A percentile compares a stretch with the other conserved stretches of the same genome.
Conservation (phyloP, 2,797 vertebrate species). For the Coregonus suidteri region DNA sequence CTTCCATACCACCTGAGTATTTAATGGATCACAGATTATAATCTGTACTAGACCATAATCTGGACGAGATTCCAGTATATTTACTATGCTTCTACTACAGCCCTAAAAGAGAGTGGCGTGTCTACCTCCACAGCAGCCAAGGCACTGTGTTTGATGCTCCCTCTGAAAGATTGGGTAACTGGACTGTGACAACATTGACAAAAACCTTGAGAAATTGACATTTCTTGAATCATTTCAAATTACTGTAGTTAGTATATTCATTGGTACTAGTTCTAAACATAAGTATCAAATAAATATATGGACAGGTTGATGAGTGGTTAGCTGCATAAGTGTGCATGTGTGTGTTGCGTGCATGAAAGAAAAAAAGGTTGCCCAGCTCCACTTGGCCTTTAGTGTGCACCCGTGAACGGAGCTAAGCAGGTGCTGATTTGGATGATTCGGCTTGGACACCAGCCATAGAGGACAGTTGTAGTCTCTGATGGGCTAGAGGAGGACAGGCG, state of each 20-base stretch:
- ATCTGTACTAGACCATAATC: constrained; percentile 15
- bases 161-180: constrained; percentile 37
- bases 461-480: constrained; percentile 33
- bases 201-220: neutral
- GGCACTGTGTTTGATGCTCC: constrained; percentile 66
- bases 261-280: constrained; percentile 11
- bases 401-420: constrained; percentile 25
- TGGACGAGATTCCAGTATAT: neutral
- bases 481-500: constrained; percentile 29
- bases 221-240: neutral
- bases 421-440: constrained; percentile 44
- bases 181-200: constrained; percentile 17
- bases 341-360: constrained; percentile 26
- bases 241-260: neutral
- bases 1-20: constrained; percentile 55
- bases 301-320: constrained; percentile 8
- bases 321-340: neutral
- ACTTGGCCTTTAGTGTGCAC: constrained; percentile 44
- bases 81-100: constrained; percentile 29
- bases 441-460: constrained; percentile 27
- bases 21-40: constrained; percentile 41
- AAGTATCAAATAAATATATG: constrained; percentile 30
- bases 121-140: constrained; percentile 62
- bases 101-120: constrained; percentile 21
- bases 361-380: constrained; percentile 36